Conservation (phyloP, 2,888 invertebrate species). For the Elmis aenea region DNA sequence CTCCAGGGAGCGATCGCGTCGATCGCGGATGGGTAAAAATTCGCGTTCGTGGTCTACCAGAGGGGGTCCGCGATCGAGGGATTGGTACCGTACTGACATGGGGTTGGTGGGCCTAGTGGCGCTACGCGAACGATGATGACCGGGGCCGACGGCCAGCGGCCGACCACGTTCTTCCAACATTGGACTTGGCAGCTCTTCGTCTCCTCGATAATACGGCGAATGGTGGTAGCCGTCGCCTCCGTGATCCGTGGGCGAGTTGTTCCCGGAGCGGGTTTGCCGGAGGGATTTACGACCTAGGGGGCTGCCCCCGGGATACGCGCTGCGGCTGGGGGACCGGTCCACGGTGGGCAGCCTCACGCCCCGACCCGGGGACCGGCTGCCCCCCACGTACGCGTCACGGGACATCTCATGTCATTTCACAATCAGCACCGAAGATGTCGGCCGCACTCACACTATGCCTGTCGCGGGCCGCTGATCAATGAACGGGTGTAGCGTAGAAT, state of each 20-base stretch:
- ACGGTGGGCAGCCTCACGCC: conserved; percentile 77
- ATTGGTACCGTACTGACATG: conserved; percentile 56
- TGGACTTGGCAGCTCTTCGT: conserved; percentile 81
- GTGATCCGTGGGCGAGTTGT: conserved; percentile 56
- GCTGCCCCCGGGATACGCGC: conserved; percentile 59
- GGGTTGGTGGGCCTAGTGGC: conserved; percentile 59
- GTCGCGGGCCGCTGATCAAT: conserved; percentile 44
- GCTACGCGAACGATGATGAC: conserved; percentile 74
- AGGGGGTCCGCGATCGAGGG: conserved; percentile 48
- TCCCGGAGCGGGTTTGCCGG: conserved; percentile 53
- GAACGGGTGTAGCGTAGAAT: conserved; percentile 46
- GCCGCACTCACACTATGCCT: conserved; percentile 32
- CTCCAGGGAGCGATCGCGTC: conserved; percentile 62
- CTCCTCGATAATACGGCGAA: conserved; percentile 69
- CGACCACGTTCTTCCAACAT: conserved; percentile 72
- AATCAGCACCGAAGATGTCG: conserved; percentile 26
- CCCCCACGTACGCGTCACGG: conserved; percentile 58
- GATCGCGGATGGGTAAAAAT: conserved; percentile 82
- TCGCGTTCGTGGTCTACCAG: conserved; percentile 67
- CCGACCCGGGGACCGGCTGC: conserved; percentile 60
- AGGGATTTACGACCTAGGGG: conserved; percentile 36
- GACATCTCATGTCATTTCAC: conserved; percentile 52
- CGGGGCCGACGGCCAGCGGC: conserved; percentile 53
- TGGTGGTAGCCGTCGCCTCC: conserved; percentile 50
- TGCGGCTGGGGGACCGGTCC: conserved; percentile 81